Percentiles rank a stretch among this genome's conserved stretches.
phyloP scores from a whole-genome alignment of 2,888 invertebrate genomes.

The Ophonus ardosiacus region DNA sequence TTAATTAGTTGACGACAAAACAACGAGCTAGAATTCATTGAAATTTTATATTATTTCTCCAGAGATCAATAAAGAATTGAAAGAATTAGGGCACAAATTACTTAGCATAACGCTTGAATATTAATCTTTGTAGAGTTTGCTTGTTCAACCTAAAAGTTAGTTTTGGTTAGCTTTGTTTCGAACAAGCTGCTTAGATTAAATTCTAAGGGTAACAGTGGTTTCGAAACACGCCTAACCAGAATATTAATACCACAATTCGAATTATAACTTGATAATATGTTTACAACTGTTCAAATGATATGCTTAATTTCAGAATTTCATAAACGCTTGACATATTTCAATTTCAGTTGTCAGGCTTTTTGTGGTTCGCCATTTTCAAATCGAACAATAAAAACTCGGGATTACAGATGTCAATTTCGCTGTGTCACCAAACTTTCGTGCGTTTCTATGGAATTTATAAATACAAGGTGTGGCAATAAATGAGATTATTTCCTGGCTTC shows the following conservation, averaged over 20 bases:
- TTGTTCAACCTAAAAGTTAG: conserved; percentile 50
- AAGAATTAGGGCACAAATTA: not conserved
- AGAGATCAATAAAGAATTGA: conserved; percentile 10
- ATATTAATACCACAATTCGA: conserved; percentile 29
- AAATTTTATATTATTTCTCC: conserved; percentile 10
- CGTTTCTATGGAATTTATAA: too few species aligned
- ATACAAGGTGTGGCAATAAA: too few species aligned
- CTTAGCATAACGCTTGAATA: conserved; percentile 3
- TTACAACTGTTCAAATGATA: conserved; percentile 14
- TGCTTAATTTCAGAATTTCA: not conserved
- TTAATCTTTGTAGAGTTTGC: conserved; percentile 30
- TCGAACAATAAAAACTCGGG: not conserved
- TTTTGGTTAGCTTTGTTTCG: conserved; percentile 46
- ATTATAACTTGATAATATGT: conserved; percentile 41
- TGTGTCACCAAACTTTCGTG: too few species aligned
- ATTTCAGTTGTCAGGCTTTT: not conserved
- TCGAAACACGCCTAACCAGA: conserved; percentile 3
- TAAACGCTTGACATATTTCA: not conserved
- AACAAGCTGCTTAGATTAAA: conserved; percentile 46
- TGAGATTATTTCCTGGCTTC: too few species aligned
- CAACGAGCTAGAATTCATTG: not conserved
- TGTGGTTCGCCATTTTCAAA: not conserved
- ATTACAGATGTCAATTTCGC: too few species aligned
- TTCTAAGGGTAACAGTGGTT: conserved; percentile 45
- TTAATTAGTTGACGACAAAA: conserved; percentile 33